Percentiles rank a stretch among this genome's conserved stretches.
phyloP scores from a whole-genome alignment of 2,888 invertebrate species.

The Oscheius sp. region DNA sequence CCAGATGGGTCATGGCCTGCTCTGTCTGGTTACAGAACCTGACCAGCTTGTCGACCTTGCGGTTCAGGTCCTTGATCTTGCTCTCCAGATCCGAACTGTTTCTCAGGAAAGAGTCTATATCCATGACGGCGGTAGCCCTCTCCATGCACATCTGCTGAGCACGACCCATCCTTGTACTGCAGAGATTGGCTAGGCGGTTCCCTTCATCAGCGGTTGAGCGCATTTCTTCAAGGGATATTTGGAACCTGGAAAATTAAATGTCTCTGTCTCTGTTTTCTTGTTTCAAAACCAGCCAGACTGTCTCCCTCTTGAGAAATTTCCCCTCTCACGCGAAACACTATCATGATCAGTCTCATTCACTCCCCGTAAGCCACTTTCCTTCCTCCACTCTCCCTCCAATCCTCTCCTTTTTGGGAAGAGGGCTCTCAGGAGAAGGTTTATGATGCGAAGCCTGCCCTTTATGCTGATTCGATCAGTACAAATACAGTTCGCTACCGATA shows the following conservation, averaged over 20 bases:
- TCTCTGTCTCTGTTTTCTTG: too few relatives aligned
- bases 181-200: slow-evolving; percentile 55
- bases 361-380: background rate
- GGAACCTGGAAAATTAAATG: slow-evolving; percentile 43
- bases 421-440: background rate
- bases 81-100: slow-evolving; percentile 49
- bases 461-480: too few relatives aligned
- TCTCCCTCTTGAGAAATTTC: too few relatives aligned
- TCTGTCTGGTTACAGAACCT: slow-evolving; percentile 63
- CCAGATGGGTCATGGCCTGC: slow-evolving; percentile 60
- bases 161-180: slow-evolving; percentile 59
- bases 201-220: slow-evolving; percentile 48
- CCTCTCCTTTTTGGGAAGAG: background rate
- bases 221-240: slow-evolving; percentile 46
- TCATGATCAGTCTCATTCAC: background rate
- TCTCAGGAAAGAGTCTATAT: slow-evolving; percentile 53
- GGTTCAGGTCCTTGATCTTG: slow-evolving; percentile 50
- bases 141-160: slow-evolving; percentile 60
- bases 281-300: too few relatives aligned
- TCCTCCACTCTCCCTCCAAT: background rate
- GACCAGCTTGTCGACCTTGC: slow-evolving; percentile 46
- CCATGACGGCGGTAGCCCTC: slow-evolving; percentile 52
- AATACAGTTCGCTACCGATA: too few relatives aligned
- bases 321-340: background rate
- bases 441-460: too few relatives aligned